Percentiles rank a stretch among this genome's conserved stretches.
Conservation (phyloP, 2,113 vertebrate species). For the Brevimyrus niger region DNA sequence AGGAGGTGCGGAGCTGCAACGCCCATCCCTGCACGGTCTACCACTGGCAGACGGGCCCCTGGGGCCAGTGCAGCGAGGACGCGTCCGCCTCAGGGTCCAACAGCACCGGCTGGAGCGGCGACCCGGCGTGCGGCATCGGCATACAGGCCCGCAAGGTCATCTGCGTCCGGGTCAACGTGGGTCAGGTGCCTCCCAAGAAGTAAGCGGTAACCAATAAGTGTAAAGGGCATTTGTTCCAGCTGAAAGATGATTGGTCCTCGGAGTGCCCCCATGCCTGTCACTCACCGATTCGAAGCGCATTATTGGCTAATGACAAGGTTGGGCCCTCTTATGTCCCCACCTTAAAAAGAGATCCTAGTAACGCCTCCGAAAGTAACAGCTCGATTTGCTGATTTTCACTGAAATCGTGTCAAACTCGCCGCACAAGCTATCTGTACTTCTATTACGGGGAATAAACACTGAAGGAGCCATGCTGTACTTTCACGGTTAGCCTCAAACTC, state of each 20-base stretch:
- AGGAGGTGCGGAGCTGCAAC: constrained; percentile 85
- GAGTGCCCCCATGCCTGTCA: neutral
- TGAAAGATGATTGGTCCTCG: neutral
- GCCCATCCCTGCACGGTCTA: constrained; percentile 92
- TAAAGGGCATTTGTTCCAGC: neutral
- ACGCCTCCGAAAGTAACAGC: neutral
- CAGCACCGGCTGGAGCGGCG: constrained; percentile 57
- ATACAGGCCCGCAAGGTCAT: constrained; percentile 97
- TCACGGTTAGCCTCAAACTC: neutral
- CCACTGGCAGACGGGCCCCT: constrained; percentile 88
- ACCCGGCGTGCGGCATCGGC: constrained; percentile 73
- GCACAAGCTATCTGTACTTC: neutral
- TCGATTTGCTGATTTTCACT: neutral
- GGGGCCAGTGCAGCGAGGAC: constrained; percentile 88
- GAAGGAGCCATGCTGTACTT: neutral
- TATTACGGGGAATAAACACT: neutral
- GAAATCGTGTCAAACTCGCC: neutral
- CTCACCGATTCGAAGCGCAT: neutral
- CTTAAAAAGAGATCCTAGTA: neutral
- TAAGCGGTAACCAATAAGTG: constrained; percentile 52
- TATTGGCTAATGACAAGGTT: neutral
- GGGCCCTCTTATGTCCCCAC: neutral
- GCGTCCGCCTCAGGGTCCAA: constrained; percentile 72
- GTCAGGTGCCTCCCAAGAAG: constrained; percentile 98
- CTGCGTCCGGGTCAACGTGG: constrained; percentile 92